Conservation (phyloP, 1,140 invertebrate species). For the Apis dorsata region DNA sequence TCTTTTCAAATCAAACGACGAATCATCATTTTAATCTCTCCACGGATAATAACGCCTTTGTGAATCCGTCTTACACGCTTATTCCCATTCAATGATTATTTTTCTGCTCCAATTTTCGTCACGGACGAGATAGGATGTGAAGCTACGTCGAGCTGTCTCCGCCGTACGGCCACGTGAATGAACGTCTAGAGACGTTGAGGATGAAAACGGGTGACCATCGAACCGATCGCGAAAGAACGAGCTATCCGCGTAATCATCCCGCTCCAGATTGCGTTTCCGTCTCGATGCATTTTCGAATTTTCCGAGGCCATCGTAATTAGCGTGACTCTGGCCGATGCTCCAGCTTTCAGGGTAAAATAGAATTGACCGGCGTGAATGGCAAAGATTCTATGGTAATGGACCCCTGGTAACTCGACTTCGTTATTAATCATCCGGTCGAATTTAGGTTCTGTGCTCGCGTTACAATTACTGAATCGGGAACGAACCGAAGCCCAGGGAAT, state of each 20-base stretch:
- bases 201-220: neutral
- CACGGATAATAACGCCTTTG: neutral
- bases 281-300: conserved; percentile 33
- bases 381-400: conserved; percentile 14
- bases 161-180: neutral
- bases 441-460: neutral
- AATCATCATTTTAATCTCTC: conserved; percentile 14
- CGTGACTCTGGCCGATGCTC: neutral
- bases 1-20: too few relatives aligned
- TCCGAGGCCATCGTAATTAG: conserved; percentile 52
- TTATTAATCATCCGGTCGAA: conserved; percentile 19
- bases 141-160: neutral
- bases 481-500: neutral
- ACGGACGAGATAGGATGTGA: neutral
- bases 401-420: conserved; percentile 14
- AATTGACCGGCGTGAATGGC: neutral
- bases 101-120: conserved; percentile 37
- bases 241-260: conserved; percentile 46
- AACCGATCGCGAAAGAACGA: conserved; percentile 35
- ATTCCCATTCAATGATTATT: conserved; percentile 28
- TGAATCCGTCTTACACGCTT: neutral
- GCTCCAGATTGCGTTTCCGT: conserved; percentile 53
- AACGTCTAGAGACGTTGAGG: conserved; percentile 18
- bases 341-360: neutral
- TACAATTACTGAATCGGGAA: conserved; percentile 3